Evolutionary conservation across 1,140 invertebrate species (phyloP), one percentile per base, ranked within the genome.

Genomic region (Penaeus vannamei): DNA sequence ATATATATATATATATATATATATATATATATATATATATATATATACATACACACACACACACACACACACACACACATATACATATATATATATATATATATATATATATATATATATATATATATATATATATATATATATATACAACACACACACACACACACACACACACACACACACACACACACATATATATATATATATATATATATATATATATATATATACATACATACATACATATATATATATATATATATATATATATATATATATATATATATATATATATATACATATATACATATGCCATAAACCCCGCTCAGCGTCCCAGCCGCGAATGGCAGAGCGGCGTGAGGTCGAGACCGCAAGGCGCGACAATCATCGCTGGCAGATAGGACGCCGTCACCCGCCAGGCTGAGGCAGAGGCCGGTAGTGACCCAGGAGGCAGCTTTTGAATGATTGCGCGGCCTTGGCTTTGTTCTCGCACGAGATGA

Each of bases 211-310:
- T 29, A 72, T 29, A 72, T 72, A 72, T 29, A 72, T 72, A 72
- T 72, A 72, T 29, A 72, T 72, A 72, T 72, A 72, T 72, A 72
- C 26, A 72, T 72, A 72, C 26, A 72, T 72, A 72, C n/a, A 72
- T 72, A 72, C n/a, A 72, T 72, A 72, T 72, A 72, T 72, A 72
- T 72, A 72, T 72, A 72, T 72, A 72, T 26, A 72, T 72, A 72
- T 72, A 72, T 26, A 72, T 72, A 72, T 72, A 72, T 26, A 72
- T 22, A 19, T 72, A 26, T 3, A 72, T 72, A 26, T 72, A 26
- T 72, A 36, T 36, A 36, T 36, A 36, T 36, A 36, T 36, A 36
- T 36, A 36, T 36, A 36, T 36, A 36, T 36, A 36, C 5, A 36
- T 36, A 36, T 36, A 36, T 36, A 5, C 5, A 36, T 36, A 36